Percentiles rank a stretch among this genome's conserved stretches.
phyloP scores from a whole-genome alignment of 2,888 invertebrate species.

The Malthinus seriepunctatus region DNA sequence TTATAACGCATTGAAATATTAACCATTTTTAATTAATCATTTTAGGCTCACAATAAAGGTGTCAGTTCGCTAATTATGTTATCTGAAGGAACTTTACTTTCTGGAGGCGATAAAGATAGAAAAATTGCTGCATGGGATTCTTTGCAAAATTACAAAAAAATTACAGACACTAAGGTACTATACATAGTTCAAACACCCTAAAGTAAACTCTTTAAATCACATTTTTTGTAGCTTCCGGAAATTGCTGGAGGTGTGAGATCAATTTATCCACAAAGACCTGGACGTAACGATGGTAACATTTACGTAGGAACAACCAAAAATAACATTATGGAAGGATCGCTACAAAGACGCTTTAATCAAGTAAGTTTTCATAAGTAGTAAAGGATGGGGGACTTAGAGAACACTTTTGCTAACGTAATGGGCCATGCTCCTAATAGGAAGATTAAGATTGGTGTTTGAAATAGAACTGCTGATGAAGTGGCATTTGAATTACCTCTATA shows the following conservation, averaged over 20 bases:
- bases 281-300: conserved; percentile 86
- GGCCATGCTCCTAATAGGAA: no score
- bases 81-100: conserved; percentile 86
- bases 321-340: conserved; percentile 86
- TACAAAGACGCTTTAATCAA: conserved; percentile 86
- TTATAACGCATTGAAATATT: no score
- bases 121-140: conserved; percentile 94
- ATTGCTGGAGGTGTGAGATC: conserved; percentile 86
- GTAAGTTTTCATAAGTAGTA: conserved; percentile 49
- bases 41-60: conserved; percentile 79
- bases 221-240: conserved; percentile 72
- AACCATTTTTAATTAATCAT: no score
- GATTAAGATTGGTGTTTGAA: no score
- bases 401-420: no score
- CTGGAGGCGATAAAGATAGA: conserved; percentile 88
- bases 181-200: no score
- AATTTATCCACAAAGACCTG: conserved; percentile 86
- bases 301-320: conserved; percentile 90
- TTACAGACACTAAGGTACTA: conserved; percentile 85
- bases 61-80: conserved; percentile 86
- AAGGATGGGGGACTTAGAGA: no score
- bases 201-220: background rate
- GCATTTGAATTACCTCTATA: no score
- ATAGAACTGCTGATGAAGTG: no score
- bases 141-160: conserved; percentile 84